phyloP scores from a whole-genome alignment of 2,113 vertebrate species.

The Mastomys coucha region DNA sequence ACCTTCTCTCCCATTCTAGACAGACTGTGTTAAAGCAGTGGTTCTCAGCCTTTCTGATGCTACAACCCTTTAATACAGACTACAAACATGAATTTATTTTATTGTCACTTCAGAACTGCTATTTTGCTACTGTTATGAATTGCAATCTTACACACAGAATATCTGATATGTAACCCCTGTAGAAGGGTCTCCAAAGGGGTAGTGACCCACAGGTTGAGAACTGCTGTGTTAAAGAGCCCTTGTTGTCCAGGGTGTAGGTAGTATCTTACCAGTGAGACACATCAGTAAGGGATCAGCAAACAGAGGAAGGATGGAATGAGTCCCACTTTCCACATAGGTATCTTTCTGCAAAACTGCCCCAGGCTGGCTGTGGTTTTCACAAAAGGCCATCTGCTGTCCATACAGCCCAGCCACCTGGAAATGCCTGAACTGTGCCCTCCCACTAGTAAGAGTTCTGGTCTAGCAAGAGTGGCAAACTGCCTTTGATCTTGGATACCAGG shows the following conservation, averaged over 20 bases:
- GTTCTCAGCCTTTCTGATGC: neutral
- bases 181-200: neutral
- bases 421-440: neutral
- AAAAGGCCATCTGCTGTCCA: neutral
- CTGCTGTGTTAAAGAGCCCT: neutral
- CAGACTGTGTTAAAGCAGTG: neutral
- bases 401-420: neutral
- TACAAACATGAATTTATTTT: neutral
- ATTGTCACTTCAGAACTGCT: neutral
- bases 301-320: neutral
- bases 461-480: neutral
- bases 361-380: neutral
- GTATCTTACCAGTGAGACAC: neutral
- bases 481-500: neutral
- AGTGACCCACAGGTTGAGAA: neutral
- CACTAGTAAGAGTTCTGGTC: neutral
- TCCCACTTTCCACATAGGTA: neutral
- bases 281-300: fast-evolving
- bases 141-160: neutral
- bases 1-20: neutral
- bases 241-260: neutral
- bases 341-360: neutral
- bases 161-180: neutral
- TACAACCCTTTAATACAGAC: neutral
- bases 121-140: neutral